phyloP scores from a whole-genome alignment of 2,113 vertebrate genomes.

The Micromys minutus region DNA sequence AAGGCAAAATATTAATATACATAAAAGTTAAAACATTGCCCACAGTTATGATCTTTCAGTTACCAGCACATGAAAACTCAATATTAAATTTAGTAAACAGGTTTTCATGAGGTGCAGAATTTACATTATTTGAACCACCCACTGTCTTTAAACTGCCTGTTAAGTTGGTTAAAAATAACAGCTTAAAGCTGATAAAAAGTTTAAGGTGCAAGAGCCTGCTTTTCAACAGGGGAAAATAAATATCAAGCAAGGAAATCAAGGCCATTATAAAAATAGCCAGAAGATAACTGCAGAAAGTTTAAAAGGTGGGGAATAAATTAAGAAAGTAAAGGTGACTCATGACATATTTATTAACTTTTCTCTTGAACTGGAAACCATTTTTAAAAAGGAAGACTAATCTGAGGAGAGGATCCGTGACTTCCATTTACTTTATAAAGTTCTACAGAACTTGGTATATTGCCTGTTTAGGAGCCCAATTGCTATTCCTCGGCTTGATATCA shows the following conservation, averaged over 20 bases:
- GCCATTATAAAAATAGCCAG: not conserved
- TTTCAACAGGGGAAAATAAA: slow-evolving; percentile 14
- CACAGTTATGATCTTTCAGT: not conserved
- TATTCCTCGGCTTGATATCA: slow-evolving; percentile 15
- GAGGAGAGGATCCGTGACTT: not conserved
- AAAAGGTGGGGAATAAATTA: not conserved
- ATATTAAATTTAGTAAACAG: slow-evolving; percentile 13
- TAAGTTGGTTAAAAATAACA: slow-evolving; percentile 40
- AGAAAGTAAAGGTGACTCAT: not conserved
- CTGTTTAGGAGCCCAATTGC: not conserved
- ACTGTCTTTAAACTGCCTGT: slow-evolving; percentile 35
- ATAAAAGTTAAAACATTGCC: not conserved
- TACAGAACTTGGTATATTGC: not conserved
- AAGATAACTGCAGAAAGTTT: not conserved
- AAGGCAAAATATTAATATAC: not conserved
- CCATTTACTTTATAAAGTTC: not conserved
- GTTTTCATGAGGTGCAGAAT: slow-evolving; percentile 24
- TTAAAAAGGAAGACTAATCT: not conserved
- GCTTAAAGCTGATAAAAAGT: not conserved
- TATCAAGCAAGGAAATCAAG: not conserved
- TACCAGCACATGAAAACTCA: slow-evolving; percentile 48
- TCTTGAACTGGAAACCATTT: slow-evolving; percentile 20
- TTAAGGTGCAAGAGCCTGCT: slow-evolving; percentile 19
- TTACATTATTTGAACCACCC: not conserved
- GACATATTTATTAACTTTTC: not conserved